phyloP scores from a whole-genome alignment of 2,113 vertebrate genomes.

The Austrofundulus limnaeus region DNA sequence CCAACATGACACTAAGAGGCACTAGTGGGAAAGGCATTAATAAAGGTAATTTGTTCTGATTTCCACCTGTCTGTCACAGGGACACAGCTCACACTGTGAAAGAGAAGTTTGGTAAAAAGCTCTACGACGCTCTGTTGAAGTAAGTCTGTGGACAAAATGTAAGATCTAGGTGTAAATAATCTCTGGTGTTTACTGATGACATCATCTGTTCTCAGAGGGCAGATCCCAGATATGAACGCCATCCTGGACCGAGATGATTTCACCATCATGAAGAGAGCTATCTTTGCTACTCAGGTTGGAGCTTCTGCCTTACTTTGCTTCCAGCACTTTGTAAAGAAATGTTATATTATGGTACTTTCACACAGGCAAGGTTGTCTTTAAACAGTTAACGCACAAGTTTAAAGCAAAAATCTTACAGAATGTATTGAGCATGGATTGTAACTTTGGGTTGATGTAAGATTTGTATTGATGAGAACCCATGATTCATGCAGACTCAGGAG shows the following conservation, averaged over 20 bases:
- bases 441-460: too few species aligned
- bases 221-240: slow-evolving; percentile 91
- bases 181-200: neutral
- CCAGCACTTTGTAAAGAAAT: too few species aligned
- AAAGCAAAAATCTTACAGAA: too few species aligned
- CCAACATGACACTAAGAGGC: too few species aligned
- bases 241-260: slow-evolving; percentile 94
- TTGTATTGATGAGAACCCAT: too few species aligned
- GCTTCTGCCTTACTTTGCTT: neutral
- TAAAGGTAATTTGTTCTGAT: neutral
- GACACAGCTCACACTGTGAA: slow-evolving; percentile 93
- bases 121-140: slow-evolving; percentile 93
- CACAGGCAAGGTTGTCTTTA: too few species aligned
- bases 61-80: slow-evolving; percentile 70
- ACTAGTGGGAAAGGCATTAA: too few species aligned
- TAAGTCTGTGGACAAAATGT: slow-evolving; percentile 62
- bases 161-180: neutral
- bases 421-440: too few species aligned
- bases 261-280: slow-evolving; percentile 97
- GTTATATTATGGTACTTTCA: too few species aligned
- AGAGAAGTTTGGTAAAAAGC: slow-evolving; percentile 95
- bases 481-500: too few species aligned
- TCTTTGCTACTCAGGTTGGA: slow-evolving; percentile 90
- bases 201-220: slow-evolving; percentile 78
- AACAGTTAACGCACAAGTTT: too few species aligned